phyloP scores from a whole-genome alignment of 1,140 invertebrate genomes.

The Pseudomyrmex dendroicus region DNA sequence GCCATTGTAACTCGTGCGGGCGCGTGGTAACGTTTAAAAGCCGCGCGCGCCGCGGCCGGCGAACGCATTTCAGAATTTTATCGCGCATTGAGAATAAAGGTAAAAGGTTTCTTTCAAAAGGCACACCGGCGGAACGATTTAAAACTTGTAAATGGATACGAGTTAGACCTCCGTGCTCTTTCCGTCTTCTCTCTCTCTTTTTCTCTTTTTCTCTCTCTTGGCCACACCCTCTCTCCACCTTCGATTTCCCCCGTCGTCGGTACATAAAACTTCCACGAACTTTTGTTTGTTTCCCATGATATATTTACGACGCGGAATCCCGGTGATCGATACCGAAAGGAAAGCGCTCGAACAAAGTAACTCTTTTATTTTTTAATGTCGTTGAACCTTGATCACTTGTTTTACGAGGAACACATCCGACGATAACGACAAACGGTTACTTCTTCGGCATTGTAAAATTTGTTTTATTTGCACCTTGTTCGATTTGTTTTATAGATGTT shows the following conservation, averaged over 20 bases:
- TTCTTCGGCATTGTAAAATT: conserved; percentile 9
- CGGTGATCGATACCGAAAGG: conserved; percentile 45
- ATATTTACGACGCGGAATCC: conserved; percentile 55
- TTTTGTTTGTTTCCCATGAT: conserved; percentile 62
- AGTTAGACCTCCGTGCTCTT: conserved; percentile 69
- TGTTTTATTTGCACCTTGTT: neutral
- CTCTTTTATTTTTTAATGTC: conserved; percentile 53
- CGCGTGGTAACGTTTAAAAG: conserved; percentile 80
- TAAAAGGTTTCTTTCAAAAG: conserved; percentile 81
- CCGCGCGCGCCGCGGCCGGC: conserved; percentile 68
- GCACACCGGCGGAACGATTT: conserved; percentile 76
- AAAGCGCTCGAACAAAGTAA: conserved; percentile 22
- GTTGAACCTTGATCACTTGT: conserved; percentile 36
- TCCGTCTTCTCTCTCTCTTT: conserved; percentile 37
- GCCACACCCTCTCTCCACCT: conserved; percentile 11
- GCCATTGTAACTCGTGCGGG: conserved; percentile 70
- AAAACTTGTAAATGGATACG: conserved; percentile 79
- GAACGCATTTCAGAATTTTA: conserved; percentile 79
- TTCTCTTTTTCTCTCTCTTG: conserved; percentile 1
- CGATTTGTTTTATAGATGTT: neutral
- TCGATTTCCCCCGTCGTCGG: conserved; percentile 31
- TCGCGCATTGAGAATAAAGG: conserved; percentile 77
- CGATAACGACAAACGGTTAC: conserved; percentile 41
- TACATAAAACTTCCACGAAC: conserved; percentile 55
- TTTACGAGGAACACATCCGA: conserved; percentile 14